Evolutionary conservation across 2,888 invertebrate species (phyloP).

Genomic region (Muschampia plurimacula): DNA sequence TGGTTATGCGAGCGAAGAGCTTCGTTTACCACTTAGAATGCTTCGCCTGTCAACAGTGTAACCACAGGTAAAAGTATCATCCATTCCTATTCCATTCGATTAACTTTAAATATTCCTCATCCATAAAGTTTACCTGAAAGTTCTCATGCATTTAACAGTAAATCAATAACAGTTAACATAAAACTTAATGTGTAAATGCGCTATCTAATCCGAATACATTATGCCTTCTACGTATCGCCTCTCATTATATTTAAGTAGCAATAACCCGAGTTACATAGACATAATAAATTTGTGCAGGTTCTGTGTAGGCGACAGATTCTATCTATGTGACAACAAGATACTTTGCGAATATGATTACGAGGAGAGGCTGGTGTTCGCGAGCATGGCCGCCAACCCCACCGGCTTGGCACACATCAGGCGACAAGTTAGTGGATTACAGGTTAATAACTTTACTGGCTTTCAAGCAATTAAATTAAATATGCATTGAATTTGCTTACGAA

Average conservation of each 20-base stretch:
- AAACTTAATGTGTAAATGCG: conserved; percentile 32
- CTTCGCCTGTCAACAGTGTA: conserved; percentile 97
- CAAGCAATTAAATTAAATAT: conserved; percentile 13
- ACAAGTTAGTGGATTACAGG: conserved; percentile 91
- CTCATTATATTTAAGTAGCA: conserved; percentile 38
- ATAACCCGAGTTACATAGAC: conserved; percentile 38
- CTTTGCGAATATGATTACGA: conserved; percentile 98
- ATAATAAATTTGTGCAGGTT: conserved; percentile 87
- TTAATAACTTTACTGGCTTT: conserved; percentile 47
- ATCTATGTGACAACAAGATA: conserved; percentile 97
- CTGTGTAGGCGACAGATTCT: conserved; percentile 97
- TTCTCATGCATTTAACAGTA: conserved; percentile 26
- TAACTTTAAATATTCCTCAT: conserved; percentile 17
- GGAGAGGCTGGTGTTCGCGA: conserved; percentile 95
- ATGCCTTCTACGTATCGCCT: conserved; percentile 33
- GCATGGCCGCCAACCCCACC: conserved; percentile 94
- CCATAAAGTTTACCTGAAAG: conserved; percentile 8
- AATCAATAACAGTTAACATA: conserved; percentile 26
- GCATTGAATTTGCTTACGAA: background rate
- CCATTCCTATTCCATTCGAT: conserved; percentile 10
- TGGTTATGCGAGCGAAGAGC: conserved; percentile 97
- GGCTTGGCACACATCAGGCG: conserved; percentile 94
- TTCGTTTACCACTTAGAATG: conserved; percentile 98
- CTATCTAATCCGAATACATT: conserved; percentile 31
- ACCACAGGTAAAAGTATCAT: conserved; percentile 90